A percentile compares a stretch with the other conserved stretches of the same genome.
These are phyloP conservation scores for Prolemur simus DNA, from an alignment of 2,113 vertebrate genomes.

Conservation along the genomic window DNA sequence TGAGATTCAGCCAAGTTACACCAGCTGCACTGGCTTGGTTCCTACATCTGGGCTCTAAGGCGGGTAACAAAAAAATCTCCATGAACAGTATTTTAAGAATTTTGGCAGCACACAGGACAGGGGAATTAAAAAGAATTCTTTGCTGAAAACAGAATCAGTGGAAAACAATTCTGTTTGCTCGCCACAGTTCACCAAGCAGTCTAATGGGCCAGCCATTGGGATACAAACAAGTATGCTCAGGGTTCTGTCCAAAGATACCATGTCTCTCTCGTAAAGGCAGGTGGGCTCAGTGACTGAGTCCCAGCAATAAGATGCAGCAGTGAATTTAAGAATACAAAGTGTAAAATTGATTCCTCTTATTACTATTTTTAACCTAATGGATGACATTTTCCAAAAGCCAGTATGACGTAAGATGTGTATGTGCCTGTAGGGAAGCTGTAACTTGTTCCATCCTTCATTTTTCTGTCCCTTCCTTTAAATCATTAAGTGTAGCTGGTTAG, in stretches of 20 bases:
- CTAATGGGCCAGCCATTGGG: conserved; percentile 77
- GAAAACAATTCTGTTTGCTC: conserved; percentile 80
- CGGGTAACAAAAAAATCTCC: conserved; percentile 77
- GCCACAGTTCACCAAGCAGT: conserved; percentile 78
- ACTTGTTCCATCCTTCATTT: conserved; percentile 58
- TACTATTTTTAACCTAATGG: conserved; percentile 66
- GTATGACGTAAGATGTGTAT: conserved; percentile 56
- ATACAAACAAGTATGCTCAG: conserved; percentile 75
- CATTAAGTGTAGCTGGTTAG: conserved; percentile 43
- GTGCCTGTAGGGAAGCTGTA: conserved; percentile 31
- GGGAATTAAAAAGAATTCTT: conserved; percentile 75
- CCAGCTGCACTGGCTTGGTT: conserved; percentile 83
- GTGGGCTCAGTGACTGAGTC: conserved; percentile 59
- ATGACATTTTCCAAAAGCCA: conserved; percentile 73
- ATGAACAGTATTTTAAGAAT: conserved; percentile 84
- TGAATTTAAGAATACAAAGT: conserved; percentile 70
- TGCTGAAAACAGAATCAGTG: conserved; percentile 78
- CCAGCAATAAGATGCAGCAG: conserved; percentile 67
- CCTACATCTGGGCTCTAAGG: conserved; percentile 81
- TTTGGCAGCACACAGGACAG: conserved; percentile 77
- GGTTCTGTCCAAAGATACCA: conserved; percentile 75
- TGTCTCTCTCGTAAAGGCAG: conserved; percentile 64
- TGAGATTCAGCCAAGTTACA: conserved; percentile 75
- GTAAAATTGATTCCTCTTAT: conserved; percentile 63
- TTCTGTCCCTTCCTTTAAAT: conserved; percentile 45